Evolutionary conservation across 1,140 invertebrate species (phyloP), one percentile per base, ranked within the genome.

Genomic region (Polypedilum vanderplanki): DNA sequence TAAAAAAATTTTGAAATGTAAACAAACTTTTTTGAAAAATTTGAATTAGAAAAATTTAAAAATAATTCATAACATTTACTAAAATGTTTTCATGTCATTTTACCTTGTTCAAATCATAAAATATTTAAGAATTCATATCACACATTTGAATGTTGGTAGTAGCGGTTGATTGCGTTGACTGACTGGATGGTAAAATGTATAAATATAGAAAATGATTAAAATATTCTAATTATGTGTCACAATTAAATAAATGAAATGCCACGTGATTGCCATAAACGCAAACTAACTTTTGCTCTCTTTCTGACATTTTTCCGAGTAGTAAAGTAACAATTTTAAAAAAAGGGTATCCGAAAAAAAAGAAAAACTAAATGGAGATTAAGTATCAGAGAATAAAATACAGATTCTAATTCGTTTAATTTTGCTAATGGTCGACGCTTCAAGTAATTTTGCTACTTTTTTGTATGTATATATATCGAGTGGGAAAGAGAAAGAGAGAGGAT

Each of bases 381-480:
- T 33, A 33, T 33, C 24, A 33, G 24, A 33, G 24, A 33, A 57
- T 57, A 57, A 57, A 57, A 57, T 57, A 57, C 12, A 57, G 15
- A 57, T 57, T 57, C 46, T 57, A 57, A 57, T 57, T 57, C 46
- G n/a, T 57, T 57, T 57, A 57, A 57, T 57, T 57, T 57, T 57
- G 12, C 46, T 57, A 57, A 57, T 57, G 46, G 46, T 57, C 12
- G 46, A 57, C 46, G 46, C 46, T 57, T 57, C 46, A 57, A 57
- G 46, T 57, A n/a, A 57, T 57, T 57, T 57, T 33, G 24, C 24
- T 33, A 33, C 24, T 33, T 33, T 33, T 57, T 57, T 57, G n/a
- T 57, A 15, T 9, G 46, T 57, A 15, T n/a, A n/a, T n/a, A 57
- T n/a, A 15, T 57, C 46, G n/a, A 57, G 46, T 46, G 41, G 15